Conservation (phyloP, 1,140 invertebrate species). For the Zaprionus nigranus region DNA sequence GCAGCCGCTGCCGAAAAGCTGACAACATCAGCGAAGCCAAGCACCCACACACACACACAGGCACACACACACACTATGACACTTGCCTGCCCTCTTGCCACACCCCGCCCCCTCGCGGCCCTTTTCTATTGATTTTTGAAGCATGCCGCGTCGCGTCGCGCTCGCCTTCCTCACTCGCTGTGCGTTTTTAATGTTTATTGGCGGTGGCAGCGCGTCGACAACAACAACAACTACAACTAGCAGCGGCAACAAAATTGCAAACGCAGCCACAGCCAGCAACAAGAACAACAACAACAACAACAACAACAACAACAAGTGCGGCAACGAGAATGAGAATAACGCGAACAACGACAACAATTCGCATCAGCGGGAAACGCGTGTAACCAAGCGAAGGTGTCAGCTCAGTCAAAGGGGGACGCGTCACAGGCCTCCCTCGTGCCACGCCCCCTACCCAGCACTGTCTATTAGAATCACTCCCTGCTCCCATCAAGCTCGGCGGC, state of each 20-base stretch:
- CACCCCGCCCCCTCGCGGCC: background rate
- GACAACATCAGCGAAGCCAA: constrained; percentile 58
- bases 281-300: constrained; percentile 12
- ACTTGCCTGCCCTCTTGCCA: background rate
- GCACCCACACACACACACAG: constrained; percentile 7
- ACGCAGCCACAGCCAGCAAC: constrained; percentile 17
- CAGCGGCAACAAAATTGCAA: constrained; percentile 29
- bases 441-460: background rate
- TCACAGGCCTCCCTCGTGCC: background rate
- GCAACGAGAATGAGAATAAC: background rate
- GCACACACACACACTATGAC: constrained; percentile 17
- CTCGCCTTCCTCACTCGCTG: constrained; percentile 12
- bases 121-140: constrained; percentile 64
- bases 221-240: constrained; percentile 30
- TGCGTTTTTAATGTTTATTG: constrained; percentile 71
- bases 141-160: constrained; percentile 40
- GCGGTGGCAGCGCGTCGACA: constrained; percentile 49
- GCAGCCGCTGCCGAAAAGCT: constrained; percentile 52
- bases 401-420: constrained; percentile 29
- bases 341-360: constrained; percentile 11
- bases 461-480: background rate
- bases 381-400: constrained; percentile 49
- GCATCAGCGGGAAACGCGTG: constrained; percentile 37
- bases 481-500: background rate
- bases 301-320: background rate